Evolutionary conservation across 2,113 vertebrate species (phyloP), one percentile per base, ranked within the genome.

Genomic region (Amblyornis subalaris): DNA sequence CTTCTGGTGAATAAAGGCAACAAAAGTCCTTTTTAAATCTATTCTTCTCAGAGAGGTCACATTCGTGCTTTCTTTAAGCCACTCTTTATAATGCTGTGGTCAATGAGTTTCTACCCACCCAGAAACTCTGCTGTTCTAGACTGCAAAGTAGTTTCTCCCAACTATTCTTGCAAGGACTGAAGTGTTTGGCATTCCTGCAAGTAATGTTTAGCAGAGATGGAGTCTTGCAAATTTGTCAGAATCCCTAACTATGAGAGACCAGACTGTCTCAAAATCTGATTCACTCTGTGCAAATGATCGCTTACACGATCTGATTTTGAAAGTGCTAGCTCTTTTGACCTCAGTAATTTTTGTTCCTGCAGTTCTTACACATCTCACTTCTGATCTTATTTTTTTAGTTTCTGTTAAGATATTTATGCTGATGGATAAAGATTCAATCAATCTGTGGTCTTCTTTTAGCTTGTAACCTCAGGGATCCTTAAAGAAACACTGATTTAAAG

Each of bases 401-500:
- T 44, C 55, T 79, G 10, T 44, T 58, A 66, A 47, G 36, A 74
- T 61, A 79, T 55, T 86, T 94, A 40, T 28, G 35, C 62, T 28
- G 3, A 78, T 48, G n/a, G 42, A 47, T 90, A 88, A 72, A 75
- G 25, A 96, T 53, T 88, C 25, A 89, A 33, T 33, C 58, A 67
- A 25, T 61, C 35, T 70, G 7, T 60, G 28, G 44, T 50, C 40
- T 72, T 76, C 40, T 89, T 93, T 93, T 83, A 82, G 55, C 57
- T 94, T 78, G 17, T 40, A 95, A 51, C n/a, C 40, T 86, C 70
- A 73, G 58, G 33, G 54, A 94, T 82, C 48, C n/a, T 74, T 72
- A 76, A 57, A 89, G 80, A 95, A 95, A 65, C 25, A 35, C 33
- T 94, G 76, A 95, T 87, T 90, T 80, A 93, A 92, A 91, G 55